Evolutionary conservation across 2,888 invertebrate species (phyloP).

Genomic region (Caenorhabditis doughertyi): DNA sequence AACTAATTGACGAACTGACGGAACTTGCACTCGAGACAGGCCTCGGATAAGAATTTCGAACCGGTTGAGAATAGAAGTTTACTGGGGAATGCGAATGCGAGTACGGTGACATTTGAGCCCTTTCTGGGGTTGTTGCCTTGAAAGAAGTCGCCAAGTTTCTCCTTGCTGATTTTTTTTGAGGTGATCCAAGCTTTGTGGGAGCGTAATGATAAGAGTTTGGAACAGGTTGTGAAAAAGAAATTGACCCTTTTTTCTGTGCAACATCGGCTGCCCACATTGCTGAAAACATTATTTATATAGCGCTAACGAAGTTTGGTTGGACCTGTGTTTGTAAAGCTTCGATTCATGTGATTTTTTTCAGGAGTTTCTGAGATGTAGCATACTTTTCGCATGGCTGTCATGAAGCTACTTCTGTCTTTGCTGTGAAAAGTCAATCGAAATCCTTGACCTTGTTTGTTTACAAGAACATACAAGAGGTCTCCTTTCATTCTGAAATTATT

Average conservation of each 20-base stretch:
- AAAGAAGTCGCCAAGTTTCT: slow-evolving; percentile 2
- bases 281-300: neutral
- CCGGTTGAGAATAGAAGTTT: slow-evolving; percentile 10
- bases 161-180: neutral
- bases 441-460: slow-evolving; percentile 27
- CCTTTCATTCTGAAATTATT: slow-evolving; percentile 30
- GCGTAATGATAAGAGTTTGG: neutral
- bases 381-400: slow-evolving; percentile 16
- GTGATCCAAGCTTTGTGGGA: neutral
- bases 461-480: slow-evolving; percentile 9
- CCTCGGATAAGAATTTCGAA: slow-evolving; percentile 1
- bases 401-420: slow-evolving; percentile 14
- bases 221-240: slow-evolving; percentile 9
- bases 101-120: neutral
- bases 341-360: slow-evolving; percentile 19
- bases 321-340: slow-evolving; percentile 11
- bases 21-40: slow-evolving; percentile 15
- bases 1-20: slow-evolving; percentile 14
- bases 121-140: neutral
- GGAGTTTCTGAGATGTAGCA: slow-evolving; percentile 50
- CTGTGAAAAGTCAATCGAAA: slow-evolving; percentile 29
- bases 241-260: neutral
- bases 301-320: neutral
- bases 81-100: neutral
- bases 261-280: neutral